Evolutionary conservation across 2,797 vertebrate genomes (phyloP), one percentile per base, ranked within the genome.

Genomic region (Phaenicophaeus curvirostris): DNA sequence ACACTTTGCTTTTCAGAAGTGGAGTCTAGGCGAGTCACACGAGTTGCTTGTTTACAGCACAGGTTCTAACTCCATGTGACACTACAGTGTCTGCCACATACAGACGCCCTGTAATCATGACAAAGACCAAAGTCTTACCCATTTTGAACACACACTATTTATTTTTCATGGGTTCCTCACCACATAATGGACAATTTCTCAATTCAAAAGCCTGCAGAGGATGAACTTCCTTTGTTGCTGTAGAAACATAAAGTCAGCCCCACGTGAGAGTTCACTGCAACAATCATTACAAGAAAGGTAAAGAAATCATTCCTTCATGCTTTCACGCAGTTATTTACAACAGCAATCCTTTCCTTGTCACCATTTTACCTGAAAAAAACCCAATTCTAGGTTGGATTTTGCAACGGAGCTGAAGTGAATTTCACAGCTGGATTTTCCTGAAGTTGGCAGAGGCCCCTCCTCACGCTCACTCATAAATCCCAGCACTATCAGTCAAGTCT

Each of bases 361-460:
- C 23, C 1, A 1, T 55, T 67, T 73, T 21, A 67, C 35, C 20
- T 5, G 1, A 17, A 21, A 37, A 2, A 2, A 18, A 55, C n/a
- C 31, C 81, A 50, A 31, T 35, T 21, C n/a, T 51, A 85, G 9
- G 37, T 15, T 75, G 50, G 33, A 72, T 88, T 85, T 90, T 90
- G 54, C 63, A 59, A 23, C 11, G 28, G 55, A 77, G 35, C 42
- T 35, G 25, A 89, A 84, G 33, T 48, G 66, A 90, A 48, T 42
- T 55, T 33, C 66, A 48, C 35, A 55, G 18, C 27, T 48, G 63
- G 74, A 11, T 41, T 67, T 51, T 57, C 53, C 81, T 92, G 65
- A 46, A 33, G 48, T 25, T 84, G 71, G 77, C 77, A 87, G 65
- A 93, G 21, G 42, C 19, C 54, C 23, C 76, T 77, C 31, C 28